Evolutionary conservation across 2,797 vertebrate species (phyloP).

Genomic region (Sciurus carolinensis): DNA sequence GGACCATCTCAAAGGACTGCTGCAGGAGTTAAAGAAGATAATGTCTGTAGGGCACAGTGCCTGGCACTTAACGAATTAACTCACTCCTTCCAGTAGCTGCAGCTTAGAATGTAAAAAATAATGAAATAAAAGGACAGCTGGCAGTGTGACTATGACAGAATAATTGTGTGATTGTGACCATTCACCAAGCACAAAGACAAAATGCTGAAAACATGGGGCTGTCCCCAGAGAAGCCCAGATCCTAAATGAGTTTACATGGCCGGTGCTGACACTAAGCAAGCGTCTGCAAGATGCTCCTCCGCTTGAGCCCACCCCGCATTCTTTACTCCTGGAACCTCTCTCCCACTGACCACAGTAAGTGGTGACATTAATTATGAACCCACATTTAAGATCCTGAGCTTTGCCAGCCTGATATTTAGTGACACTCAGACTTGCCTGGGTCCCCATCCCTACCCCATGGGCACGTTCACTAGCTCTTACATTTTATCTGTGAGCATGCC

Average conservation of each 20-base stretch:
- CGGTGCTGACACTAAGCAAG: not conserved
- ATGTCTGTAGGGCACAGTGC: not conserved
- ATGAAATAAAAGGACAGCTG: slow-evolving; percentile 8
- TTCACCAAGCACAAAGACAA: not conserved
- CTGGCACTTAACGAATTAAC: not conserved
- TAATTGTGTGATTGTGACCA: not conserved
- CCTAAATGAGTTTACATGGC: not conserved
- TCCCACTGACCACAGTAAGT: not conserved
- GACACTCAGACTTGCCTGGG: not conserved
- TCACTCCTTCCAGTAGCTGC: not conserved
- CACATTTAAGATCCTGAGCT: not conserved
- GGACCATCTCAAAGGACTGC: not conserved
- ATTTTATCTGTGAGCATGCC: not conserved
- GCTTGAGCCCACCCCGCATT: not conserved
- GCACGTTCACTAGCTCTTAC: not conserved
- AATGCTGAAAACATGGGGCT: not conserved
- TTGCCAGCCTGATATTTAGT: too few relatives aligned
- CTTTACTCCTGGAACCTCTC: not conserved
- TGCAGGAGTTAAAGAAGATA: not conserved
- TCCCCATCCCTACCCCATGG: not conserved
- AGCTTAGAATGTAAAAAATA: not conserved
- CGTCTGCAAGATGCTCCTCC: not conserved
- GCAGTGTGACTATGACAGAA: slow-evolving; percentile 28
- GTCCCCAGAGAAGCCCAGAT: not conserved
- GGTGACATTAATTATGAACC: not conserved